Evolutionary conservation across 1,140 invertebrate genomes (phyloP), one percentile per base, ranked within the genome.

Genomic region (Aphidius ervi): DNA sequence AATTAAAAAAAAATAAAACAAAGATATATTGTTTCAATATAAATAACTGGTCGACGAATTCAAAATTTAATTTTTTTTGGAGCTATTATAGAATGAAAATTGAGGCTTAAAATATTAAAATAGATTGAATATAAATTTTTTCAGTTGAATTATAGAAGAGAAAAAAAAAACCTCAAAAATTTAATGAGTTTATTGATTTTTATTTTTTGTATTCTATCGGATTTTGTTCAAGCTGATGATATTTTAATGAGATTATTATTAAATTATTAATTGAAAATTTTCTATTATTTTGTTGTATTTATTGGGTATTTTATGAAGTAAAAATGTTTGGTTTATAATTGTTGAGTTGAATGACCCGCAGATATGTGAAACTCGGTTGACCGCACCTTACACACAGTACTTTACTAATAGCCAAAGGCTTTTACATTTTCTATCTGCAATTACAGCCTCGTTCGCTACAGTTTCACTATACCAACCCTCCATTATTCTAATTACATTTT

Each of bases 1-100:
- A 43, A 56, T 50, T 66, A 49, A 43, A 50, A 59, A 67, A 65
- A 67, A 64, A 62, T 65, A 63, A 59, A 62, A 31, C 23, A 31
- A 31, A 31, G 2, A 31, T 31, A 31, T 31, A 31, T 31, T 31
- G 23, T 16, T 16, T 16, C 16, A 16, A 16, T 16, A 16, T 16
- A 16, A 16, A 16, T 16, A 16, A 16, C 16, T 16, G 16, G 16
- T 16, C 16, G 16, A 16, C 16, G 16, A 16, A 0, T 16, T 16
- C 16, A 1, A 16, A 16, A 16, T 16, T 16, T 16, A 16, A 16
- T 16, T 16, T 16, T 16, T 16, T 16, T 16, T 16, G 16, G 1
- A 16, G 16, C 16, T 16, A 16, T 16, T 16, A 16, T 16, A 16
- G 1, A 16, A 16, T 16, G 16, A 16, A 16, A 16, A 31, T 31